These are phyloP conservation scores for Lasius platythorax DNA, from an alignment of 2,888 invertebrate species.

Conservation along the genomic window DNA sequence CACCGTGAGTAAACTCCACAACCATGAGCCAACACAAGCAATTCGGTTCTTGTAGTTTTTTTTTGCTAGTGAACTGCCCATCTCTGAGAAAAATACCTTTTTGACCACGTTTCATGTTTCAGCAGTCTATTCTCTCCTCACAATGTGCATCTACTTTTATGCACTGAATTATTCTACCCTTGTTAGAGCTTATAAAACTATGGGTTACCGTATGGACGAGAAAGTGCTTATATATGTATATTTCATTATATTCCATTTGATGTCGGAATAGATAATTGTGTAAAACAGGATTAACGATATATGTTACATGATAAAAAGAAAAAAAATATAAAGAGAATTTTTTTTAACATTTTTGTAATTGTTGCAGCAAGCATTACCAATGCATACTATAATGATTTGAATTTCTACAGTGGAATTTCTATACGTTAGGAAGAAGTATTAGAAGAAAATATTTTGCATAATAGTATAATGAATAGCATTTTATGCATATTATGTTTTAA, in stretches of 20 bases:
- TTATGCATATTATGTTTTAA: not conserved
- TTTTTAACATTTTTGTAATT: not conserved
- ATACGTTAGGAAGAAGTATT: not conserved
- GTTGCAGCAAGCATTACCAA: not conserved
- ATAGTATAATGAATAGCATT: not conserved
- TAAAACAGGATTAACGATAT: conserved; percentile 7
- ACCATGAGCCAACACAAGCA: conserved; percentile 81
- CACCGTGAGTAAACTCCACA: conserved; percentile 85
- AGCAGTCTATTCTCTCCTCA: conserved; percentile 76
- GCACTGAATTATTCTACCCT: conserved; percentile 76
- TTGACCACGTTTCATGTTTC: conserved; percentile 75
- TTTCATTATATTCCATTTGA: not conserved
- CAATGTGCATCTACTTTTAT: conserved; percentile 77
- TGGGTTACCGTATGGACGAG: conserved; percentile 78
- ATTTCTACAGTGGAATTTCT: not conserved
- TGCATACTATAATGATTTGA: not conserved
- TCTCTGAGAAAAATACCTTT: conserved; percentile 72
- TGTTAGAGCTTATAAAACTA: conserved; percentile 70
- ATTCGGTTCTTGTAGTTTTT: conserved; percentile 79
- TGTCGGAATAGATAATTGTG: not conserved
- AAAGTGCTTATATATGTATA: not conserved
- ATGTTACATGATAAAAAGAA: not conserved
- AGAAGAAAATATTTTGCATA: not conserved
- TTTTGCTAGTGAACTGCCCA: conserved; percentile 77
- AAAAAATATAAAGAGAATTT: conserved; percentile 8